These are phyloP conservation scores for Psilanteris sp. DNA, from an alignment of 1,140 invertebrate genomes.

Conservation along the genomic window DNA sequence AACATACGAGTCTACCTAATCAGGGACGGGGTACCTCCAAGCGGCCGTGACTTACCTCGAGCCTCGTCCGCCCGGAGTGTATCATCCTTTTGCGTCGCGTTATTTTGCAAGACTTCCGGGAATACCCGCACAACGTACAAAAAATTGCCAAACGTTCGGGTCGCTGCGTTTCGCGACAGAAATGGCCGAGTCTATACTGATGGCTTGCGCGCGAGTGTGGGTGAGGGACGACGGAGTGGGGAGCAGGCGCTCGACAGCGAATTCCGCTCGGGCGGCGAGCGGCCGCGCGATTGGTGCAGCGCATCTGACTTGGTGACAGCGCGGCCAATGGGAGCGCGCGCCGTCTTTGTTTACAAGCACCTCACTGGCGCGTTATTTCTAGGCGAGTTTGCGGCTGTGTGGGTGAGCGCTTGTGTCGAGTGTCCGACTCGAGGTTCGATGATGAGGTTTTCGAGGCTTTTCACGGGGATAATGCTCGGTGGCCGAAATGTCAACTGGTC, in stretches of 20 bases:
- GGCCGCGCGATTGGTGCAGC: constrained; percentile 53
- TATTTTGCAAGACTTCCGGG: constrained; percentile 79
- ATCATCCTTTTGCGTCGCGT: constrained; percentile 81
- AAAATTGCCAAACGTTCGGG: constrained; percentile 65
- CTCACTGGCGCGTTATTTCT: constrained; percentile 72
- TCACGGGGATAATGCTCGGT: not conserved
- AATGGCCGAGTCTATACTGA: constrained; percentile 79
- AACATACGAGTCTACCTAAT: constrained; percentile 63
- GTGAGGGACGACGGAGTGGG: constrained; percentile 34
- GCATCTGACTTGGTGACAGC: constrained; percentile 75
- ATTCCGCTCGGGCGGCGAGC: constrained; percentile 49
- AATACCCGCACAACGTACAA: constrained; percentile 73
- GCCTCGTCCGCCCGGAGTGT: constrained; percentile 80
- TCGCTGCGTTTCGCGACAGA: constrained; percentile 72
- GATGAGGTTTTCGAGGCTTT: constrained; percentile 27
- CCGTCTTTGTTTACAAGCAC: constrained; percentile 73
- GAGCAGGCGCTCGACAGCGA: constrained; percentile 36
- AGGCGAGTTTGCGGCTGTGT: constrained; percentile 36
- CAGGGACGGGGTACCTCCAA: constrained; percentile 32
- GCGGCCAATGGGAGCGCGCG: constrained; percentile 63
- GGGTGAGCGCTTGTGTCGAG: constrained; percentile 17
- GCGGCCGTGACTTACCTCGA: constrained; percentile 76
- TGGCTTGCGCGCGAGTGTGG: constrained; percentile 57
- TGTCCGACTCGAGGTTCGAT: constrained; percentile 8
- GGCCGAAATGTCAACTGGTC: constrained; percentile 16